Conservation (phyloP, 1,140 invertebrate species). For the Hyposmocoma kahamanoa region DNA sequence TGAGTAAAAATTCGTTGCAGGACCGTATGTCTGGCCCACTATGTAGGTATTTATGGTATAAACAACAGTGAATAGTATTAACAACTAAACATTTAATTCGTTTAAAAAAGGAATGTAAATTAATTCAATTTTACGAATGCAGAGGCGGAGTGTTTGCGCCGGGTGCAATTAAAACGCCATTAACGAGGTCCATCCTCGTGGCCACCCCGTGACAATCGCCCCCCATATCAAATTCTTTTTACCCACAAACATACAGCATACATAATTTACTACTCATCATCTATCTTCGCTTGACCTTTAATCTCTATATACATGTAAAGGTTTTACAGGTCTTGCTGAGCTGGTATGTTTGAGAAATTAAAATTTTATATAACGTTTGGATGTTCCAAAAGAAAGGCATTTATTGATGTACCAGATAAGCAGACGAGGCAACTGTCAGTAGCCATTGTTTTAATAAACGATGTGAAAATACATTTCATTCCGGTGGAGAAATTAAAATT, state of each 20-base stretch:
- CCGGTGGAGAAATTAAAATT: conserved; percentile 35
- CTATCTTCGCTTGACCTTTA: too few relatives aligned
- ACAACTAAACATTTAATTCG: too few relatives aligned
- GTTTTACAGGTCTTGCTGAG: conserved; percentile 16
- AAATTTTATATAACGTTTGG: conserved; percentile 42
- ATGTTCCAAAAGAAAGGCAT: conserved; percentile 50
- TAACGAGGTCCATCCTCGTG: conserved; percentile 22
- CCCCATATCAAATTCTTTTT: conserved; percentile 38
- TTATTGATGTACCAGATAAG: conserved; percentile 54
- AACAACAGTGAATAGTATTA: too few relatives aligned
- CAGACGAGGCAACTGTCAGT: conserved; percentile 45
- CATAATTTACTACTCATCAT: conserved; percentile 18
- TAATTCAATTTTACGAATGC: background rate
- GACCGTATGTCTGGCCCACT: too few relatives aligned
- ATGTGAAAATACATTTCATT: conserved; percentile 51
- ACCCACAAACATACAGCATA: conserved; percentile 26
- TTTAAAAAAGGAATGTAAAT: background rate
- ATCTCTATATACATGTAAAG: too few relatives aligned
- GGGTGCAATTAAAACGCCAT: conserved; percentile 51
- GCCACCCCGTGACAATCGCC: conserved; percentile 22
- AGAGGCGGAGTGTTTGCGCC: conserved; percentile 40
- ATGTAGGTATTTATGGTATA: too few relatives aligned
- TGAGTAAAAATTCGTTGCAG: too few relatives aligned
- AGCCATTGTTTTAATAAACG: conserved; percentile 56
- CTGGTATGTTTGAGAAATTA: conserved; percentile 32